Evolutionary conservation across 2,888 invertebrate genomes (phyloP).

Genomic region (Nymphalis polychloros): DNA sequence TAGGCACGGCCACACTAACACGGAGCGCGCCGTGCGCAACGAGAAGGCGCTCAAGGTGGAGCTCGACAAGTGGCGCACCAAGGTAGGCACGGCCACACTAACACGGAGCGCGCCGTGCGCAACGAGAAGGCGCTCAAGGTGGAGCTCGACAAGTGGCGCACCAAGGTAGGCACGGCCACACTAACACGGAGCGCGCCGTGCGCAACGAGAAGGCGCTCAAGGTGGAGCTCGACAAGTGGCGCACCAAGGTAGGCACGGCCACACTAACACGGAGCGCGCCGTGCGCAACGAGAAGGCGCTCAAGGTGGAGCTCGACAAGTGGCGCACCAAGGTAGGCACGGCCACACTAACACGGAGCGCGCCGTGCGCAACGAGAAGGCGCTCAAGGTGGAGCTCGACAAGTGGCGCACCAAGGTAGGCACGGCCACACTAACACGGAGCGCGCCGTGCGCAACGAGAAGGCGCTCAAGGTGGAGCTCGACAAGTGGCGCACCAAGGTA

Average conservation of each 20-base stretch:
- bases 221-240: background rate
- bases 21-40: background rate
- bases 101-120: constrained; percentile 81
- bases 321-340: constrained; percentile 1
- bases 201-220: too few relatives aligned
- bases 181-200: too few relatives aligned
- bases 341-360: background rate
- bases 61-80: constrained; percentile 7
- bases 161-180: background rate
- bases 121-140: background rate
- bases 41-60: constrained; percentile 4
- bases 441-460: background rate
- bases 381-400: constrained; percentile 1
- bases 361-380: constrained; percentile 1
- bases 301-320: background rate
- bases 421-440: background rate
- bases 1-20: background rate
- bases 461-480: constrained; percentile 1
- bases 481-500: constrained; percentile 3
- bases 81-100: background rate
- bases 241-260: too few relatives aligned
- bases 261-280: background rate
- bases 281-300: constrained; percentile 1
- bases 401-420: constrained; percentile 1
- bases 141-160: constrained; percentile 8